A percentile compares a stretch with the other conserved stretches of the same genome.
phyloP scores from a whole-genome alignment of 2,113 vertebrate genomes.

The Isurus oxyrinchus region DNA sequence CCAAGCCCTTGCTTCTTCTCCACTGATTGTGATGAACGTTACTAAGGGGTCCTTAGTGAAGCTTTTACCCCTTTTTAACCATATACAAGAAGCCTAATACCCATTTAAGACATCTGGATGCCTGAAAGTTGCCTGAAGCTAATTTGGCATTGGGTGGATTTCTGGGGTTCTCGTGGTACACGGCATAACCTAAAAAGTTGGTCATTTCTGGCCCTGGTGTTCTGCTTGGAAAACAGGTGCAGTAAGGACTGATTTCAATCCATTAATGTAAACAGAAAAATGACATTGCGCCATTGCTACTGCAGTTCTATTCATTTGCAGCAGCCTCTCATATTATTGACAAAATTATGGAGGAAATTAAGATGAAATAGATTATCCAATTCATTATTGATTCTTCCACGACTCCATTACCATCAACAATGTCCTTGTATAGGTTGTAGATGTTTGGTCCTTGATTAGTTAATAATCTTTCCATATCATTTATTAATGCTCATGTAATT shows the following conservation, averaged over 20 bases:
- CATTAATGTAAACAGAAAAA: neutral
- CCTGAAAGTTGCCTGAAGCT: neutral
- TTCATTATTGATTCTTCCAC: neutral
- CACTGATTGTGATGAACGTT: neutral
- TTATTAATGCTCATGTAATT: neutral
- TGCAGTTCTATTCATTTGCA: neutral
- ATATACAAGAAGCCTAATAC: neutral
- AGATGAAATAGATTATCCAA: neutral
- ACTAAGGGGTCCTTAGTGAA: neutral
- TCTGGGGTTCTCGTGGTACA: neutral
- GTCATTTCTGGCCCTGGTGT: neutral
- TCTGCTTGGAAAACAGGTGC: neutral
- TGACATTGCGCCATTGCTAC: neutral
- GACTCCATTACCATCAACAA: neutral
- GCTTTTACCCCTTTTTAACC: neutral
- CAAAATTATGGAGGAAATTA: neutral
- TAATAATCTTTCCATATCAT: neutral
- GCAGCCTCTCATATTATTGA: neutral
- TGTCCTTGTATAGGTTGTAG: neutral
- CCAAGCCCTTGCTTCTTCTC: neutral
- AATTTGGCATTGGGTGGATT: neutral
- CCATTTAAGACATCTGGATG: neutral
- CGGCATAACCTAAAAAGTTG: neutral
- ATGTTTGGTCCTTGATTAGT: neutral
- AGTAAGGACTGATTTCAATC: neutral